Percentiles rank a stretch among this genome's conserved stretches.
Evolutionary conservation across 92 coral and sea anemone genomes (phyloP).

Genomic region (Meandrina meandrites): DNA sequence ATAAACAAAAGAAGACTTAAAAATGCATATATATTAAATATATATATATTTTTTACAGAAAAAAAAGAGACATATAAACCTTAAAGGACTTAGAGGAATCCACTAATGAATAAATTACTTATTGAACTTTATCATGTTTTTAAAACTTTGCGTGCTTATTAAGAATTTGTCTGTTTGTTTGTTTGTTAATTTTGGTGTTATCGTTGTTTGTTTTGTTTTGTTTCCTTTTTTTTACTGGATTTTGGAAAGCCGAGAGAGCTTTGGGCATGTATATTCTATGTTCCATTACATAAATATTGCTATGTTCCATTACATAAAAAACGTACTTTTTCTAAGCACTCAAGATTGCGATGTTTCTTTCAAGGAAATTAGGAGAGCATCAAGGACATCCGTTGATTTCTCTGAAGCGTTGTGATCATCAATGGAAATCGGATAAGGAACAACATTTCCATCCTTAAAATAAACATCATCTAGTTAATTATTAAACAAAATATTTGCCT

Average conservation of each 20-base stretch:
- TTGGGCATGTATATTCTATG: neutral
- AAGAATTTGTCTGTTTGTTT: too few species aligned
- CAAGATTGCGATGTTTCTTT: conserved; percentile 18
- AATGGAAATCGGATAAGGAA: neutral
- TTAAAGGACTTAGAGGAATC: too few species aligned
- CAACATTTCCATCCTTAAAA: neutral
- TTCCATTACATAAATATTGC: neutral
- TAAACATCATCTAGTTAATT: neutral
- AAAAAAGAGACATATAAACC: too few species aligned
- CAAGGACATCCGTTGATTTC: neutral
- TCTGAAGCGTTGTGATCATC: neutral
- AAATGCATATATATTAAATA: neutral
- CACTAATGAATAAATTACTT: too few species aligned
- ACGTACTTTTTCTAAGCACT: neutral
- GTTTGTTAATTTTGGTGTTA: too few species aligned
- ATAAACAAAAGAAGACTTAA: neutral
- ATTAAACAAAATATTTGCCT: neutral
- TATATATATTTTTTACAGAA: too few species aligned
- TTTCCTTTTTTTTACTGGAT: too few species aligned
- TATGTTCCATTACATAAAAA: neutral
- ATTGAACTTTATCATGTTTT: too few species aligned
- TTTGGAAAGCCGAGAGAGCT: too few species aligned
- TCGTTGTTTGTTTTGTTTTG: too few species aligned
- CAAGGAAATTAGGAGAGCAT: conserved; percentile 7
- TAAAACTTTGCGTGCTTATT: too few species aligned